phyloP scores from a whole-genome alignment of 2,113 vertebrate species.

The Cephalopholis sonnerati region DNA sequence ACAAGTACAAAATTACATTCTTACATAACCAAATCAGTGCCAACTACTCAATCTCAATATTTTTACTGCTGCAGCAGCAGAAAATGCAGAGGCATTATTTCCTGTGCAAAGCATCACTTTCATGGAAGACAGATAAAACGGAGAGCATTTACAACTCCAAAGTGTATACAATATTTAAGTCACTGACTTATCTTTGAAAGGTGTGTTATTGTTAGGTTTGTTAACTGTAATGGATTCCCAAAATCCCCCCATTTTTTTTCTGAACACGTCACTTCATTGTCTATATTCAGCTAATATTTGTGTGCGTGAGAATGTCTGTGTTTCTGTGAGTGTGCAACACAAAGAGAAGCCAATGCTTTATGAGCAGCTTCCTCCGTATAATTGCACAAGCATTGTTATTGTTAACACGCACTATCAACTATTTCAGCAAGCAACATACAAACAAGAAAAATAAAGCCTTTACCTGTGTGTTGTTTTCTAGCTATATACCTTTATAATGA shows the following conservation, averaged over 20 bases:
- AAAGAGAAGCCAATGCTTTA: conserved; percentile 13
- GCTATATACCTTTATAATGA: conserved; percentile 76
- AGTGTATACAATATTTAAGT: not conserved
- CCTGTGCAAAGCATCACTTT: not conserved
- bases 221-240: conserved; percentile 5
- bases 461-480: conserved; percentile 55
- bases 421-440: conserved; percentile 33
- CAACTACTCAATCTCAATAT: not conserved
- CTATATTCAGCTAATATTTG: not conserved
- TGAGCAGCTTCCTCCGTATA: conserved; percentile 22
- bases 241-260: not conserved
- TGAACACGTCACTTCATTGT: not conserved
- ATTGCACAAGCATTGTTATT: conserved; percentile 55
- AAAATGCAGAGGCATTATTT: not conserved
- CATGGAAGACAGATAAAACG: not conserved
- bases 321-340: not conserved
- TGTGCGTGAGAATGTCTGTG: not conserved
- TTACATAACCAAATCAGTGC: not conserved
- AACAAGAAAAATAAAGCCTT: conserved; percentile 40
- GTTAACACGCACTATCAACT: conserved; percentile 61
- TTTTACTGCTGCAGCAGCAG: not conserved
- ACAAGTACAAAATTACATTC: not conserved
- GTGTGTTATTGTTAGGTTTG: not conserved
- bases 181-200: not conserved
- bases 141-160: not conserved